Percentiles rank a stretch among this genome's conserved stretches.
Conservation (phyloP, 2,113 vertebrate species). For the Eudyptes chrysolophus region DNA sequence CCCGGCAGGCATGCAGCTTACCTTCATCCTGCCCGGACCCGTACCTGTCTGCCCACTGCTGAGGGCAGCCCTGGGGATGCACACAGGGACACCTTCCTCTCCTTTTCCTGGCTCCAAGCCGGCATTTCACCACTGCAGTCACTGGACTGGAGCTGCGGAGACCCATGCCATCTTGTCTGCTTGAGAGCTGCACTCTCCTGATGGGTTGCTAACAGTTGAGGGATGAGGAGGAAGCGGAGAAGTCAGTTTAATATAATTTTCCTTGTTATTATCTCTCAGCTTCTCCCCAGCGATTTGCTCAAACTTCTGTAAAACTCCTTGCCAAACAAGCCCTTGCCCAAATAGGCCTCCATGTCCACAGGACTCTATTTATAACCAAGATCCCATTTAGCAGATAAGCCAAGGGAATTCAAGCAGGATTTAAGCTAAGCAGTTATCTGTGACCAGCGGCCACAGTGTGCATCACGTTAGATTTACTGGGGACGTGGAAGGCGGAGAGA, state of each 20-base stretch:
- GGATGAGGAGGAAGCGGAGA: not conserved
- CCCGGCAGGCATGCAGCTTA: fast-evolving
- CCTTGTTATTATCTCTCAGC: constrained; percentile 15
- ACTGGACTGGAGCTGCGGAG: not conserved
- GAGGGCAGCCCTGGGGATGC: not conserved
- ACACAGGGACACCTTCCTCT: not conserved
- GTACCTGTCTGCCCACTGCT: not conserved
- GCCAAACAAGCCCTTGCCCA: constrained; percentile 18
- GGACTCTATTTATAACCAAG: constrained; percentile 34
- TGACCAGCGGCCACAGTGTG: constrained; percentile 8
- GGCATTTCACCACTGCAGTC: not conserved
- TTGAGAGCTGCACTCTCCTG: not conserved
- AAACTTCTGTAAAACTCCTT: constrained; percentile 44
- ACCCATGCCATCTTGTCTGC: fast-evolving
- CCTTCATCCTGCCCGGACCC: not conserved
- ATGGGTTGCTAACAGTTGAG: not conserved
- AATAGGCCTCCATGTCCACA: not conserved
- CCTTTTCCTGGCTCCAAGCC: not conserved
- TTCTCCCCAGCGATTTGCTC: constrained; percentile 31
- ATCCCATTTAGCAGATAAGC: constrained; percentile 68
- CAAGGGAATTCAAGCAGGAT: constrained; percentile 42
- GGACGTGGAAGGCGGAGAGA: not conserved
- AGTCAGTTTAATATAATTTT: not conserved
- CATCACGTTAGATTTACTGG: not conserved
- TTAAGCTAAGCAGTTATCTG: constrained; percentile 67